phyloP scores from a whole-genome alignment of 2,113 vertebrate genomes.

The Sitta europaea region DNA sequence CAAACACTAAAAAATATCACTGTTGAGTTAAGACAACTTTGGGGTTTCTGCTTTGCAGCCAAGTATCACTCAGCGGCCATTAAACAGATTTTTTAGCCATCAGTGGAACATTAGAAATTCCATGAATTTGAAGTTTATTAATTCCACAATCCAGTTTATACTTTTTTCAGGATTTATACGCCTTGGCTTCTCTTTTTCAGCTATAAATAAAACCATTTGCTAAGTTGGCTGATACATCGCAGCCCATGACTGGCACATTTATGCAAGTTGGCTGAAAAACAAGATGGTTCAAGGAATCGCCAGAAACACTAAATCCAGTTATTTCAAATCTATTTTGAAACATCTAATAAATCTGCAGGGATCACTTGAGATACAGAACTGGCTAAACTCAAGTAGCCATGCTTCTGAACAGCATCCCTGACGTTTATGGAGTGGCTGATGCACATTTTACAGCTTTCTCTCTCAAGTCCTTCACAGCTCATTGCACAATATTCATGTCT shows the following conservation, averaged over 20 bases:
- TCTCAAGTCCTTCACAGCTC: constrained; percentile 16
- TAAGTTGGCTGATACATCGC: constrained; percentile 53
- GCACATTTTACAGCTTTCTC: constrained; percentile 15
- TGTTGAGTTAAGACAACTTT: constrained; percentile 59
- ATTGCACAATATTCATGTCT: not conserved
- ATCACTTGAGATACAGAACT: constrained; percentile 33
- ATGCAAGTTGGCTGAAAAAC: constrained; percentile 61
- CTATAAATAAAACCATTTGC: constrained; percentile 71
- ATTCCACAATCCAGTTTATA: constrained; percentile 65
- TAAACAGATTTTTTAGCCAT: constrained; percentile 69
- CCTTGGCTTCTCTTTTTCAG: constrained; percentile 57
- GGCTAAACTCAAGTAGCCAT: constrained; percentile 25
- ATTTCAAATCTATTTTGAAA: constrained; percentile 55
- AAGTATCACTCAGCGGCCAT: constrained; percentile 64
- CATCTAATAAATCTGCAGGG: constrained; percentile 52
- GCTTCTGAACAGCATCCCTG: constrained; percentile 4
- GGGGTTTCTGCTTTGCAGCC: constrained; percentile 57
- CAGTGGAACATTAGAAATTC: constrained; percentile 70
- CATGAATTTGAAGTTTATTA: constrained; percentile 70
- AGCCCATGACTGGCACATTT: constrained; percentile 68
- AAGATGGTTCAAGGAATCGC: constrained; percentile 54
- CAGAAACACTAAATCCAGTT: constrained; percentile 65
- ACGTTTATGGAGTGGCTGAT: not conserved
- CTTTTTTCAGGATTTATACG: constrained; percentile 66
- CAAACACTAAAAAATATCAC: constrained; percentile 58